A percentile compares a stretch with the other conserved stretches of the same genome.
phyloP scores from a whole-genome alignment of 2,113 vertebrate genomes.

The Salvelinus sp. region DNA sequence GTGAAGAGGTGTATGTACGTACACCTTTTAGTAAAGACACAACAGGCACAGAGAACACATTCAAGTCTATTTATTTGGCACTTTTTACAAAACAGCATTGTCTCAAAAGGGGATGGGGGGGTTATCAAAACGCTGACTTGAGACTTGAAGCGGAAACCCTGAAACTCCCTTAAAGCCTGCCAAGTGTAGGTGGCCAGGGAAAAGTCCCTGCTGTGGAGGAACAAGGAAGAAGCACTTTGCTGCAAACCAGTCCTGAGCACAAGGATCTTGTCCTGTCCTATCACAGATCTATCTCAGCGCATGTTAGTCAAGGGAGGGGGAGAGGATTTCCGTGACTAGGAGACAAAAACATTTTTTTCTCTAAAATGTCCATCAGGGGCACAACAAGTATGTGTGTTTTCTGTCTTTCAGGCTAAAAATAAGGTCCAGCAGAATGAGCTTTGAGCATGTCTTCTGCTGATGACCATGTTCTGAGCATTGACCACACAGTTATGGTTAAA shows the following conservation, averaged over 20 bases:
- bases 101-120: no score
- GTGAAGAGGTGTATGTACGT: no score
- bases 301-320: not conserved
- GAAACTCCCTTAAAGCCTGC: constrained; percentile 17
- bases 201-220: not conserved
- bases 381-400: constrained; percentile 16
- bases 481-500: no score
- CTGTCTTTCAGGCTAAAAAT: constrained; percentile 48
- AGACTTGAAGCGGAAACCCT: not conserved
- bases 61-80: no score
- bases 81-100: no score
- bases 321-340: constrained; percentile 3
- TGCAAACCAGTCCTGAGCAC: not conserved
- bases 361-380: constrained; percentile 58
- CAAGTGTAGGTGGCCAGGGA: not conserved
- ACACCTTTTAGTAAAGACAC: no score
- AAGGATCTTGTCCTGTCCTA: not conserved
- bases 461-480: not conserved
- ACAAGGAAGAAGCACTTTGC: constrained; percentile 23
- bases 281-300: not conserved
- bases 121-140: no score
- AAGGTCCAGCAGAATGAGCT: constrained; percentile 26
- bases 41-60: no score
- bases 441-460: constrained; percentile 12
- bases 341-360: constrained; percentile 56